Evolutionary conservation across 2,888 invertebrate species (phyloP).

Genomic region (Penaeus monodon): DNA sequence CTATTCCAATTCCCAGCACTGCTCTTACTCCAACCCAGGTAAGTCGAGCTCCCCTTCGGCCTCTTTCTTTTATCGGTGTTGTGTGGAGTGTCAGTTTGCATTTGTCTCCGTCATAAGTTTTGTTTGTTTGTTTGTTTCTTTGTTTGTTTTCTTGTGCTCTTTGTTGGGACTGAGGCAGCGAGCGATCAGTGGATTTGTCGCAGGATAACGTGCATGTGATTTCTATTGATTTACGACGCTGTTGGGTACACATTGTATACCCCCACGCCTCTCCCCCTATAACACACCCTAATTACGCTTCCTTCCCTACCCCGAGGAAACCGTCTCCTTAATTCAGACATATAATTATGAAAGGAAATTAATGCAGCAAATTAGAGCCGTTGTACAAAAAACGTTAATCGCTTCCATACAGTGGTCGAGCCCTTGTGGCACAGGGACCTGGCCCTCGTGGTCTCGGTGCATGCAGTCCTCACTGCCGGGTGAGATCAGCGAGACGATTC

Average conservation of each 20-base stretch:
- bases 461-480: not conserved
- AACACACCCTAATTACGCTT: not conserved
- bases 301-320: slow-evolving; percentile 22
- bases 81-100: too few relatives aligned
- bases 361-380: slow-evolving; percentile 43
- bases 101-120: too few relatives aligned
- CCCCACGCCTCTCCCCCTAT: not conserved
- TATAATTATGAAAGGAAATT: slow-evolving; percentile 55
- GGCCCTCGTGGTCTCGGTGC: not conserved
- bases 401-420: slow-evolving; percentile 32
- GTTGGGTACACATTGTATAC: not conserved
- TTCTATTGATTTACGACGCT: not conserved
- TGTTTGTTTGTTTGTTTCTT: too few relatives aligned
- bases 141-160: too few relatives aligned
- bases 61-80: too few relatives aligned
- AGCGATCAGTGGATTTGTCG: too few relatives aligned
- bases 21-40: slow-evolving; percentile 57
- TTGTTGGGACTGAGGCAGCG: too few relatives aligned
- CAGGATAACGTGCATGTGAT: too few relatives aligned
- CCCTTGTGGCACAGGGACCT: not conserved
- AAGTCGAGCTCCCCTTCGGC: not conserved
- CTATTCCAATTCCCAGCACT: slow-evolving; percentile 57
- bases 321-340: slow-evolving; percentile 50
- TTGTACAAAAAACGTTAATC: slow-evolving; percentile 28
- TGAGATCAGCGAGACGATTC: too few relatives aligned